Evolutionary conservation across 2,113 vertebrate species (phyloP).

Genomic region (Tachysurus fulvidraco): DNA sequence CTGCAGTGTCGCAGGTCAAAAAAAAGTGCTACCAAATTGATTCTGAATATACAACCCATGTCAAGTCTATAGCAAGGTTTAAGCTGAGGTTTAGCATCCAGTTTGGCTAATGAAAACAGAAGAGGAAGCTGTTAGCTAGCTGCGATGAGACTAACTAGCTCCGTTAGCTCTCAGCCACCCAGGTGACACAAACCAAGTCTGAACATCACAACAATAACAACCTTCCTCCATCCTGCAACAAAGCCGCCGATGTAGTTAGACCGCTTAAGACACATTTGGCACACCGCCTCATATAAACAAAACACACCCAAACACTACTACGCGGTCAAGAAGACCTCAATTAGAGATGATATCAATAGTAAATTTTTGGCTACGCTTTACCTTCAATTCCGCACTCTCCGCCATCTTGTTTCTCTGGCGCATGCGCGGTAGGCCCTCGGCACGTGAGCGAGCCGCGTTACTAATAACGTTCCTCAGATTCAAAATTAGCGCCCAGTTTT

Average conservation of each 20-base stretch:
- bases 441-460: conserved; percentile 69
- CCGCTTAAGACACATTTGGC: conserved; percentile 11
- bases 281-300: neutral
- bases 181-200: conserved; percentile 43
- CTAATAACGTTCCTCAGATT: conserved; percentile 47
- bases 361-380: conserved; percentile 84
- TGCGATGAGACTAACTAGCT: conserved; percentile 51
- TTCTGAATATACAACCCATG: neutral
- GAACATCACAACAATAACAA: conserved; percentile 65
- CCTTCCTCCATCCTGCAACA: conserved; percentile 31
- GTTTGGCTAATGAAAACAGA: neutral
- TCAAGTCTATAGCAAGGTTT: neutral
- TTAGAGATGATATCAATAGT: conserved; percentile 69
- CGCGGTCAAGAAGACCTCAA: neutral
- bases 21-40: neutral
- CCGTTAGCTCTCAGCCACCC: conserved; percentile 34
- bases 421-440: conserved; percentile 83
- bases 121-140: conserved; percentile 60
- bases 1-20: neutral
- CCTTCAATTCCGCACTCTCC: conserved; percentile 99
- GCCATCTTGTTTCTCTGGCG: conserved; percentile 95
- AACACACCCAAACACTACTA: neutral
- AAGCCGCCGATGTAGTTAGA: neutral
- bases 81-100: neutral
- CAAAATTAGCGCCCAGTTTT: conserved; percentile 53